Base-by-base conservation (phyloP, 1,140 invertebrate species). In the Micrasema longulum region DNA sequence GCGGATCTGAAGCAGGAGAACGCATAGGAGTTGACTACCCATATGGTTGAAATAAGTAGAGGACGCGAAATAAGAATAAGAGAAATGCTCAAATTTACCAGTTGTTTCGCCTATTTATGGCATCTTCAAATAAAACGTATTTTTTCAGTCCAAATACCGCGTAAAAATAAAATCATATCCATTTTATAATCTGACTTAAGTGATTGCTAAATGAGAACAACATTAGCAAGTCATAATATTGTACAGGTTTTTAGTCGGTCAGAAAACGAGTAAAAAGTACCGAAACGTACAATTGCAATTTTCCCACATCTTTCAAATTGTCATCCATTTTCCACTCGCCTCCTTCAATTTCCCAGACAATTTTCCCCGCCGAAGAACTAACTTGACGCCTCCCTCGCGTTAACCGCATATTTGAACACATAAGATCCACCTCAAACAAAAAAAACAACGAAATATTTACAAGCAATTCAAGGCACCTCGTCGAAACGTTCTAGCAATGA, bases 391-490 rank as follows among this genome's bases (percentile, higher is more conserved):
- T 55, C 31, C 52, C 35, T 55, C 52, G 26, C 52, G 26, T 55
- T 55, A 55, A 55, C 52, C 52, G 52, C 52, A 55, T 55, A 55
- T 55, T 55, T 55, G 52, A 55, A 26, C 52, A 55, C 52, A 55
- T 16, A 31, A 55, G 52, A 55, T 36, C 12, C 26, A 14, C 52
- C 10, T 14, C 12, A 47, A 47, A 55, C 23, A 35, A n/a, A 55
- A 55, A 31, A 47, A 55, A 52, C 20, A 20, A 53, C 18, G 52
- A 31, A 55, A 55, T 22, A 31, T 31, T 12, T 2, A 12, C 52
- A 6, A 31, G n/a, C 11, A 55, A 55, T 14, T 55, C 4, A 55
- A 26, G 23, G 52, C 52, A 55, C 26, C 16, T 35, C 12, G 6
- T 55, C 11, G 35, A 55, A 31, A 55, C n/a, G 14, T 55, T 16